Evolutionary conservation across 2,797 vertebrate species (phyloP), one percentile per base, ranked within the genome.

Genomic region (Caiman crocodilus): DNA sequence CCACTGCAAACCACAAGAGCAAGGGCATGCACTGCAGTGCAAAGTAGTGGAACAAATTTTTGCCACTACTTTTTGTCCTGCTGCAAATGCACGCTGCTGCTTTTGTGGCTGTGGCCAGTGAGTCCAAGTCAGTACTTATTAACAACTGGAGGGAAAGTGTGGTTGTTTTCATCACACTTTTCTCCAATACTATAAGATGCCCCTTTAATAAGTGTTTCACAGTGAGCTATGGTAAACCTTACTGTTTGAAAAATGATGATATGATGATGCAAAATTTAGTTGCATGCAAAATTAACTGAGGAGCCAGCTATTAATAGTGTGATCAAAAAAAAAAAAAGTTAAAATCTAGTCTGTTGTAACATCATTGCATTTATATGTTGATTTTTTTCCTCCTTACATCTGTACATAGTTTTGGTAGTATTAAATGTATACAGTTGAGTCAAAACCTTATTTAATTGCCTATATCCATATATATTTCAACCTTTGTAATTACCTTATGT

Each of bases 161-260:
- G 28, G 30, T 69, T 9, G 65, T 32, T 6, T 21, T 12, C 17
- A 32, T 12, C 13, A 69, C 65, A 17, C 30, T 20, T 69, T 21
- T 30, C 30, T 32, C 10, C 30, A 69, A 20, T 69, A 69, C 21
- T 0, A 0, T 10, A 60, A 17, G 21, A 26, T 21, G 61, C 69
- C 63, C 78, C 76, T 32, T 65, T 26, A 1, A 0, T 1, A 2
- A 77, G 17, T 17, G 75, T n/a, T 35, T 23, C 69, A 2, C 18
- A 63, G 50, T 79, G 10, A 35, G 12, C 30, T 35, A 1, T 10
- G 28, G n/a, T 56, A 58, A 95, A 4, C 32, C 56, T 5, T 18
- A 16, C 21, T 64, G 15, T 28, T 4, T 1, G 5, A 11, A 67
- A 60, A 2, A 11, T 3, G 76, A 60, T 11, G 35, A 74, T 35